phyloP scores from a whole-genome alignment of 2,113 vertebrate species.

The Chunga burmeisteri region DNA sequence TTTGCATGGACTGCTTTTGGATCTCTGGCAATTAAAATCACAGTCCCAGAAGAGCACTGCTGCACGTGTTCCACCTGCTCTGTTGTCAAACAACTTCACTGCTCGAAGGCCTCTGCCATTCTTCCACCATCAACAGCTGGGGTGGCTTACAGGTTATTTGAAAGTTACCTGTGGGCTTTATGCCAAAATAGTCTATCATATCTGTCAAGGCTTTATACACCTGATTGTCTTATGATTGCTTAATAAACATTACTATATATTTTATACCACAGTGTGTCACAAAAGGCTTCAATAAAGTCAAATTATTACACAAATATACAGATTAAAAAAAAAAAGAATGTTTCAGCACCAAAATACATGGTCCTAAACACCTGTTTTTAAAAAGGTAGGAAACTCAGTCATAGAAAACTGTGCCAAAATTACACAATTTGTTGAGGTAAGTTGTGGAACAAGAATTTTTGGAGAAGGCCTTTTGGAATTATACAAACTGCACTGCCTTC shows the following conservation, averaged over 20 bases:
- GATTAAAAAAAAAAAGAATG: background rate
- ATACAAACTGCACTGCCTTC: background rate
- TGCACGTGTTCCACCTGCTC: background rate
- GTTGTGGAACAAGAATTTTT: background rate
- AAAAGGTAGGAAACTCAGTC: background rate
- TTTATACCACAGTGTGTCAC: background rate
- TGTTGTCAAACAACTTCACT: background rate
- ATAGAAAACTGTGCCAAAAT: background rate
- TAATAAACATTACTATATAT: background rate
- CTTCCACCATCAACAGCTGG: background rate
- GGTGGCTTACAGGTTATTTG: background rate
- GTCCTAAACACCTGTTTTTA: background rate
- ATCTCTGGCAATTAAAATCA: background rate
- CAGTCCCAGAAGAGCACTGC: background rate
- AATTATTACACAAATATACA: background rate
- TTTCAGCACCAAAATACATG: background rate
- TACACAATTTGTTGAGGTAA: background rate
- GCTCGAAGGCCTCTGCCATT: background rate
- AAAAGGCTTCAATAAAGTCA: background rate
- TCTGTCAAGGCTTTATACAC: background rate
- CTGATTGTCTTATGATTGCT: background rate
- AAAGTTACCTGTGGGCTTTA: background rate
- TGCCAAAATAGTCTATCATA: background rate
- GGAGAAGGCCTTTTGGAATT: background rate
- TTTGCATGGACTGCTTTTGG: background rate